Base-by-base conservation (phyloP, 2,113 vertebrate genomes). In the Vulpes ferrilata region DNA sequence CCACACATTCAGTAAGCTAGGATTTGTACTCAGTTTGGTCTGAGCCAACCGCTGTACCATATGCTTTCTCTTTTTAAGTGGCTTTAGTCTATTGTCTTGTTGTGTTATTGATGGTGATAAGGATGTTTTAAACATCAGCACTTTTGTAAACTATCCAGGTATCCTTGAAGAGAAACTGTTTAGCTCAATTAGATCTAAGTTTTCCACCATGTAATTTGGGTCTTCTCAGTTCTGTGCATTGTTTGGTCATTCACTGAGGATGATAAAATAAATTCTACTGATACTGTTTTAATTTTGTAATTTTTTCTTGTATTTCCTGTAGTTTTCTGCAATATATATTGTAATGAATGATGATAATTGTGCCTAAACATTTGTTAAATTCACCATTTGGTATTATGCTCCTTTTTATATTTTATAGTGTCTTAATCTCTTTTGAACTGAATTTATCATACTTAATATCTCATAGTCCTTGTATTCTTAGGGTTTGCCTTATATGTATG, bases 11-110 rank as follows among this genome's bases (percentile, higher is more conserved):
- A 3, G 38, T 43, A 69, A 81, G 10, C 19, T 30, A 53, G 4
- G 38, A 25, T 76, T 55, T 62, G 22, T 67, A 25, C 7, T 83
- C 32, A 8, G 43, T 62, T 67, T 32, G 32, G 60, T 90, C 22
- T 16, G 9, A 78, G 17, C 3, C 23, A 30, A 55, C 10, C 0
- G 4, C 32, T 3, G 11, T 0, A 5, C 10, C 15, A 11, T 1
- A 59, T 1, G 0, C 17, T 3, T 60, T 20, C 12, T 43, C 25
- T 86, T 53, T 65, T 35, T 3, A 51, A 65, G n/a, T 15, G 16
- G 27, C 0, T 27, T 69, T 48, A n/a, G 1, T 48, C 55, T 65
- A 17, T 38, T 62, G 38, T 51, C 60, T n/a, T 53, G 1, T 38
- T 22, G 1, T 90, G 20, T 27, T 48, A 1, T 25, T 84, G 43